Percentiles rank a stretch among this genome's conserved stretches.
Conservation (phyloP, 2,113 vertebrate species). For the Motacilla tschutschensis region DNA sequence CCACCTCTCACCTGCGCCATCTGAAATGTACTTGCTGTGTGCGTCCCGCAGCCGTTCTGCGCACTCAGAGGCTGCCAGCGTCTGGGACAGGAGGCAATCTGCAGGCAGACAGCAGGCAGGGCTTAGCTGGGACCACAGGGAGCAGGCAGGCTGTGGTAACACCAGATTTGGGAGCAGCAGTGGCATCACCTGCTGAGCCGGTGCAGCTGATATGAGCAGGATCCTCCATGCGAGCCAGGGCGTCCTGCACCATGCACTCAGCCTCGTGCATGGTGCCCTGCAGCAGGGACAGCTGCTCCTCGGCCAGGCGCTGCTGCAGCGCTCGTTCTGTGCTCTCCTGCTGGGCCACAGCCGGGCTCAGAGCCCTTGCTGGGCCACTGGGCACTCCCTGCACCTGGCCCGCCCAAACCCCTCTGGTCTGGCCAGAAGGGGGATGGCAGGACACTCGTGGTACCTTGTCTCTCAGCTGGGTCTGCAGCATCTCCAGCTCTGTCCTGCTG, state of each 20-base stretch:
- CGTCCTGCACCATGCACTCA: constrained; percentile 82
- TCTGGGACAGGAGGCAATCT: constrained; percentile 92
- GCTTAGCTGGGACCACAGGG: not conserved
- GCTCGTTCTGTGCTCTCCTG: constrained; percentile 81
- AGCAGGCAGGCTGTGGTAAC: rapidly evolving
- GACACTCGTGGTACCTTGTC: constrained; percentile 71
- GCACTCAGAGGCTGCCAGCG: constrained; percentile 77
- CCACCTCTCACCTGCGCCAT: constrained; percentile 73
- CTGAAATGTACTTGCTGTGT: constrained; percentile 69
- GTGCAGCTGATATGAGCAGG: constrained; percentile 87
- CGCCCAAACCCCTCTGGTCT: rapidly evolving
- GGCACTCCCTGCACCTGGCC: rapidly evolving
- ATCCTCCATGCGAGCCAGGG: constrained; percentile 83
- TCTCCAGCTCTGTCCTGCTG: constrained; percentile 71
- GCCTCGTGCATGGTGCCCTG: constrained; percentile 74
- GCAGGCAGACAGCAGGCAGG: not conserved
- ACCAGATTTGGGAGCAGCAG: rapidly evolving
- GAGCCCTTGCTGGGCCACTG: rapidly evolving
- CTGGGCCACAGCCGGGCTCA: not conserved
- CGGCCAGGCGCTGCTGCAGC: constrained; percentile 67
- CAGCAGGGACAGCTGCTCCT: constrained; percentile 78
- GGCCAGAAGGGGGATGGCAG: rapidly evolving
- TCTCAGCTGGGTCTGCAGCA: constrained; percentile 77
- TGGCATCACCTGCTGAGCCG: constrained; percentile 81
- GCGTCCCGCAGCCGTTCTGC: constrained; percentile 74